A percentile compares a stretch with the other conserved stretches of the same genome.
phyloP scores from a whole-genome alignment of 1,140 invertebrate genomes.

The Pseudomyrmex sp. region DNA sequence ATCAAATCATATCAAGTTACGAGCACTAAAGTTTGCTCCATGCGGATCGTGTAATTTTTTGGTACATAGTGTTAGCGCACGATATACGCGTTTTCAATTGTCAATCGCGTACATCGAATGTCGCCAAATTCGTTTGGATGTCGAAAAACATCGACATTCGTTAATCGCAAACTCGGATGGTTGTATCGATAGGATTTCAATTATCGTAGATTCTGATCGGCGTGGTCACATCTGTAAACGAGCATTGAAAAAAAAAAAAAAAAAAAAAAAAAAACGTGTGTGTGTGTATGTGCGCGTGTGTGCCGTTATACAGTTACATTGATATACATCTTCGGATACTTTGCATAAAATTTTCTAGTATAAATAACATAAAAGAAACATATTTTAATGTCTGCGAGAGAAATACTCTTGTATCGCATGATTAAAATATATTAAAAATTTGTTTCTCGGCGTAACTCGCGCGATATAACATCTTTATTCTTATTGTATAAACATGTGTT shows the following conservation, averaged over 20 bases:
- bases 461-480: slow-evolving; percentile 13
- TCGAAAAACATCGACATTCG: slow-evolving; percentile 26
- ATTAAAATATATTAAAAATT: slow-evolving; percentile 31
- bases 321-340: slow-evolving; percentile 5
- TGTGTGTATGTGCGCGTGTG: too few relatives aligned
- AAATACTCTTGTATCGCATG: slow-evolving; percentile 1
- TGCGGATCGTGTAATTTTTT: not conserved
- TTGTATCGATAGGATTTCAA: slow-evolving; percentile 79
- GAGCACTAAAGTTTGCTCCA: too few relatives aligned
- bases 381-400: slow-evolving; percentile 4
- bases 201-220: slow-evolving; percentile 23
- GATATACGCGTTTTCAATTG: slow-evolving; percentile 7
- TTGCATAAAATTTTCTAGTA: slow-evolving; percentile 31
- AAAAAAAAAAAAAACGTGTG: not conserved
- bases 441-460: slow-evolving; percentile 33
- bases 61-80: not conserved
- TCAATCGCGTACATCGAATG: slow-evolving; percentile 27
- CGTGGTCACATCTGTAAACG: not conserved
- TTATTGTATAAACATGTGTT: not conserved
- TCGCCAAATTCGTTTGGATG: slow-evolving; percentile 1
- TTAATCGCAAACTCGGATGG: slow-evolving; percentile 82
- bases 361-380: not conserved
- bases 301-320: not conserved
- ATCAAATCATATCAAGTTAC: too few relatives aligned
- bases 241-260: slow-evolving; percentile 10